A percentile compares a stretch with the other conserved stretches of the same genome.
Conservation (phyloP, 1,140 invertebrate genomes). For the Ips typographus region DNA sequence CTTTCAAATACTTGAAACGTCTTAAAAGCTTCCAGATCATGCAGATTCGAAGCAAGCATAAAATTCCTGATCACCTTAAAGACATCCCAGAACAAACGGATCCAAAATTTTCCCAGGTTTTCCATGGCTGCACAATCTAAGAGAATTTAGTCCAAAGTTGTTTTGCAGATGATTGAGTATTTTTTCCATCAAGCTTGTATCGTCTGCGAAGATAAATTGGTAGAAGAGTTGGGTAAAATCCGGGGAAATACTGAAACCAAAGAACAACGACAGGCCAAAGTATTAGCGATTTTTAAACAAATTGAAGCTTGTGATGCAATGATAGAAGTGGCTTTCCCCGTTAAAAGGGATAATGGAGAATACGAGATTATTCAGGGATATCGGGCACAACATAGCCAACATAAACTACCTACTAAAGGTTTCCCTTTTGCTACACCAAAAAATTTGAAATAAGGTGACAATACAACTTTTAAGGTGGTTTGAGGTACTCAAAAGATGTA, state of each 20-base stretch:
- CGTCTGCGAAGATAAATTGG: constrained; percentile 86
- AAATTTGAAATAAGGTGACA: neutral
- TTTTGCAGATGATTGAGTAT: constrained; percentile 84
- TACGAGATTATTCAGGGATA: constrained; percentile 98
- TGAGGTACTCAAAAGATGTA: constrained; percentile 94
- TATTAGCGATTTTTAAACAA: constrained; percentile 86
- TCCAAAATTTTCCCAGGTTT: constrained; percentile 12
- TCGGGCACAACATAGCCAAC: constrained; percentile 95
- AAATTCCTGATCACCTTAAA: constrained; percentile 7
- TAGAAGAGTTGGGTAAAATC: constrained; percentile 78
- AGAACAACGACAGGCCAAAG: constrained; percentile 89
- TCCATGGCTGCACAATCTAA: too few species aligned
- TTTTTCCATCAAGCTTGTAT: constrained; percentile 92
- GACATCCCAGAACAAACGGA: constrained; percentile 1
- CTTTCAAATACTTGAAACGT: too few species aligned
- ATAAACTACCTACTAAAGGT: constrained; percentile 96
- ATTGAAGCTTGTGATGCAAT: constrained; percentile 96
- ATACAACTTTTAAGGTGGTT: constrained; percentile 64
- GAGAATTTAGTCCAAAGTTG: too few species aligned
- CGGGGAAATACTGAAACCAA: constrained; percentile 70
- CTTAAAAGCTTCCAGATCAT: too few species aligned
- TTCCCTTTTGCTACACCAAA: constrained; percentile 38
- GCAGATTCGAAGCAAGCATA: neutral
- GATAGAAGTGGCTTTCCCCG: constrained; percentile 90
- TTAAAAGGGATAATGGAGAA: constrained; percentile 91